Evolutionary conservation across 2,888 invertebrate species (phyloP), one percentile per base, ranked within the genome.

Genomic region (Cecidostiba fungosa): DNA sequence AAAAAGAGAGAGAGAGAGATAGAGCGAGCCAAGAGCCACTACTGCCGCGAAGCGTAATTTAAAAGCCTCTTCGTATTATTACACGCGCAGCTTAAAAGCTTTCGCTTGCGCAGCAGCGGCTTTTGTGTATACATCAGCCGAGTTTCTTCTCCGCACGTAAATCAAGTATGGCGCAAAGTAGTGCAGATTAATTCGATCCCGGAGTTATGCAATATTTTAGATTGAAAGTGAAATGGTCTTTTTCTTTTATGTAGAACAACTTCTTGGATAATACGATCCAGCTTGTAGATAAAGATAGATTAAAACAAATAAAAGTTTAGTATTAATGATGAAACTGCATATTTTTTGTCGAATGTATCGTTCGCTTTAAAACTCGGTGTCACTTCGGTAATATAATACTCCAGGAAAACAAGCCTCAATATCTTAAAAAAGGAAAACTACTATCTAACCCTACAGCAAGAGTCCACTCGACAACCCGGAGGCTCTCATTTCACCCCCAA

Each of bases 41-140:
- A 29, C 47, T 26, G 26, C 43, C 19, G 26, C 8, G 19, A n/a
- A 16, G 73, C 14, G 36, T 85, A 77, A 85, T 85, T 82, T 82
- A 82, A 78, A 85, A 85, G 74, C 82, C 66, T 36, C 79, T 82
- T 73, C 23, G 59, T 70, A 73, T 78, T 82, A 82, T 77, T 62
- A 47, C 81, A 50, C 43, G 47, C 10, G 62, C 10, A 77, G 84
- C 74, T 85, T 84, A 76, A 85, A 79, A 85, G 85, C 85, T 85
- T 82, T 77, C 69, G 70, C 74, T 23, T 16, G 79, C 29, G 54
- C 26, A 26, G 39, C n/a, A n/a, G 54, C 50, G 4, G 19, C 36
- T 79, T 62, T 72, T 83, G 39, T 23, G 43, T 50, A 66, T 70
- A 66, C 26, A 54, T 36, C n/a, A 72, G 26, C 8, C 72, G 32